These are phyloP conservation scores for Lycodopsis pacificus DNA, from an alignment of 2,797 vertebrate species.

Conservation along the genomic window DNA sequence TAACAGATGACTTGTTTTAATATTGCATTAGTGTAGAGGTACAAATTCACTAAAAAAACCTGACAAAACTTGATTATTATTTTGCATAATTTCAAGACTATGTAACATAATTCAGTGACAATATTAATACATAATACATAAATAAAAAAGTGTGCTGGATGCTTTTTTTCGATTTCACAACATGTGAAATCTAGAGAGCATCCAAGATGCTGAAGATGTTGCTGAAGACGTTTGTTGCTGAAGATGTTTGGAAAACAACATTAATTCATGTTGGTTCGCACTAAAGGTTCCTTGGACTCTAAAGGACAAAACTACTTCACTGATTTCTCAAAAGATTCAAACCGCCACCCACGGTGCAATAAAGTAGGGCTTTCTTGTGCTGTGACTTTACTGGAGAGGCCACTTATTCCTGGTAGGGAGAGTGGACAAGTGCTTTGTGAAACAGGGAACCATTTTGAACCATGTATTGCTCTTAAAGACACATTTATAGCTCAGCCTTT, in stretches of 20 bases:
- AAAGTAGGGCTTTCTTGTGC: not conserved
- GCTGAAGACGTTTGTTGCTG: not conserved
- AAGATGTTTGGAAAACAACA: not conserved
- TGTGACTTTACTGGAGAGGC: not conserved
- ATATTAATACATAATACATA: not conserved
- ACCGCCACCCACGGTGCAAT: not conserved
- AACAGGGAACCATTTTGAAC: not conserved
- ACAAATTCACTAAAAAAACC: no score
- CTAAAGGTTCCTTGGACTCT: not conserved
- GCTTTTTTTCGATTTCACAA: no score
- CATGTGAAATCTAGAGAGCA: no score
- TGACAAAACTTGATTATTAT: not conserved
- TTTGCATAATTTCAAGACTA: not conserved
- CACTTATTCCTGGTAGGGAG: not conserved
- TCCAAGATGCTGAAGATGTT: no score
- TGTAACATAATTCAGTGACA: not conserved
- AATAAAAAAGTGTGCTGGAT: not conserved
- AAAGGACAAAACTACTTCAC: not conserved
- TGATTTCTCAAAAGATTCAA: not conserved
- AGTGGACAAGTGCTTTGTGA: not conserved
- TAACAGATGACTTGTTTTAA: no score
- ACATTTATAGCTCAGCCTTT: not conserved
- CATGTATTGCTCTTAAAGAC: not conserved
- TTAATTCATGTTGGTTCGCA: not conserved
- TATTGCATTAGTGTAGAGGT: no score